Conservation (phyloP, 2,888 invertebrate species). For the Hetaerina titia region DNA sequence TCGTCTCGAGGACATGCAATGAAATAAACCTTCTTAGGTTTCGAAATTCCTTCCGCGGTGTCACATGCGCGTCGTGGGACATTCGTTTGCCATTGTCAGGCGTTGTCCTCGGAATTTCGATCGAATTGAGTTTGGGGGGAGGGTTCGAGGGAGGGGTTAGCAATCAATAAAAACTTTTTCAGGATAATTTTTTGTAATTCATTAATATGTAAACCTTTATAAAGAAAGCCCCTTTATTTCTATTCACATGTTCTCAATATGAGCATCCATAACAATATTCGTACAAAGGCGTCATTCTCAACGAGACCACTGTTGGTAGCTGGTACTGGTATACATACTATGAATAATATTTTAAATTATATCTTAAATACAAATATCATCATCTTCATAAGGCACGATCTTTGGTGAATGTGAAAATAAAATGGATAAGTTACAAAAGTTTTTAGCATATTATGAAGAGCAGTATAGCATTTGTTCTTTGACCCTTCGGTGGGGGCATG, state of each 20-base stretch:
- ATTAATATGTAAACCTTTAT: constrained; percentile 59
- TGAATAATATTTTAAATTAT: constrained; percentile 60
- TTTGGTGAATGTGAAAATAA: constrained; percentile 58
- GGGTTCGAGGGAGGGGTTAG: neutral
- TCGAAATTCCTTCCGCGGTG: neutral
- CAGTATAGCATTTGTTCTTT: constrained; percentile 47
- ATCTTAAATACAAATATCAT: constrained; percentile 64
- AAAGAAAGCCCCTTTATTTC: constrained; percentile 67
- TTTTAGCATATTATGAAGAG: constrained; percentile 54
- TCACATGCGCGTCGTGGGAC: neutral
- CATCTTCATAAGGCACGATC: constrained; percentile 56
- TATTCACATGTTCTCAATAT: constrained; percentile 70
- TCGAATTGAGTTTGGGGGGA: neutral
- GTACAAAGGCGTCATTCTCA: constrained; percentile 67
- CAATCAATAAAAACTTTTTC: constrained; percentile 25
- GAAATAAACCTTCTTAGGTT: no score
- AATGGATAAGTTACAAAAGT: constrained; percentile 58
- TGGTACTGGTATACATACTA: constrained; percentile 63
- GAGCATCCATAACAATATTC: constrained; percentile 69
- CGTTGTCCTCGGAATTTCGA: neutral
- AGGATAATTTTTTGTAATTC: constrained; percentile 30
- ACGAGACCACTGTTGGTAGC: constrained; percentile 53
- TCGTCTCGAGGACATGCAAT: no score
- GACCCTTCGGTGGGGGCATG: constrained; percentile 65
- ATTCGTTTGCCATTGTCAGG: neutral